These are phyloP conservation scores for Scolopax bukidnonensis DNA, from an alignment of 2,797 vertebrate genomes.

Conservation along the genomic window DNA sequence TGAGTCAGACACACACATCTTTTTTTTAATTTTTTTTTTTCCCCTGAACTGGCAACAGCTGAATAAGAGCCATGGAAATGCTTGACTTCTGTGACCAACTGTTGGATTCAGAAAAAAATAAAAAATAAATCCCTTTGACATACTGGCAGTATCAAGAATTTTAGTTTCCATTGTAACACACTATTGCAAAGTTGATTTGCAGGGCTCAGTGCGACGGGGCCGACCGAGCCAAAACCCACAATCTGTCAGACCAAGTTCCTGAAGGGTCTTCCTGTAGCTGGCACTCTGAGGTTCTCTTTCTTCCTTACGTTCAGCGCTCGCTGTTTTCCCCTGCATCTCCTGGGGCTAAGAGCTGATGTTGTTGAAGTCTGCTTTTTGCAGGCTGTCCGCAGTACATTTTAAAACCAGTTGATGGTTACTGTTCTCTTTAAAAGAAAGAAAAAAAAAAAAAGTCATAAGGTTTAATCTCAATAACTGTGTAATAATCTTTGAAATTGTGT, in stretches of 20 bases:
- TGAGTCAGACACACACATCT: slow-evolving; percentile 82
- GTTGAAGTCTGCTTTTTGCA: slow-evolving; percentile 47
- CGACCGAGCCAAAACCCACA: slow-evolving; percentile 31
- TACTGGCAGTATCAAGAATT: slow-evolving; percentile 75
- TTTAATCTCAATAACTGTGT: slow-evolving; percentile 65
- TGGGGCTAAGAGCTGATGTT: slow-evolving; percentile 27
- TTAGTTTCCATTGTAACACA: slow-evolving; percentile 83
- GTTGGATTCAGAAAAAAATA: slow-evolving; percentile 84
- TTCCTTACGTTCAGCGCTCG: slow-evolving; percentile 22
- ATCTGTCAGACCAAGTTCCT: neutral
- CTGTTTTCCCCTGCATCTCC: neutral
- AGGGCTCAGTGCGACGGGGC: slow-evolving; percentile 57
- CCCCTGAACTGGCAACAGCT: slow-evolving; percentile 78
- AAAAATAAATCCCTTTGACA: slow-evolving; percentile 66
- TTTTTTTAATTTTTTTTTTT: neutral
- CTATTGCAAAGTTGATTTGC: slow-evolving; percentile 74
- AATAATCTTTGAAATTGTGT: slow-evolving; percentile 83
- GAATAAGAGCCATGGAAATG: slow-evolving; percentile 89
- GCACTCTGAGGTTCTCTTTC: slow-evolving; percentile 48
- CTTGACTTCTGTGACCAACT: slow-evolving; percentile 98
- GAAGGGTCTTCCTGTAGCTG: slow-evolving; percentile 40
- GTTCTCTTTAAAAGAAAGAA: slow-evolving; percentile 37
- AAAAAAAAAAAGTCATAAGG: neutral
- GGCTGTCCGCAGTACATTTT: slow-evolving; percentile 56
- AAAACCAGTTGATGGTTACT: slow-evolving; percentile 58